Percentiles rank a stretch among this genome's conserved stretches.
Conservation (phyloP, 2,113 vertebrate genomes). For the Hippocampus comes region DNA sequence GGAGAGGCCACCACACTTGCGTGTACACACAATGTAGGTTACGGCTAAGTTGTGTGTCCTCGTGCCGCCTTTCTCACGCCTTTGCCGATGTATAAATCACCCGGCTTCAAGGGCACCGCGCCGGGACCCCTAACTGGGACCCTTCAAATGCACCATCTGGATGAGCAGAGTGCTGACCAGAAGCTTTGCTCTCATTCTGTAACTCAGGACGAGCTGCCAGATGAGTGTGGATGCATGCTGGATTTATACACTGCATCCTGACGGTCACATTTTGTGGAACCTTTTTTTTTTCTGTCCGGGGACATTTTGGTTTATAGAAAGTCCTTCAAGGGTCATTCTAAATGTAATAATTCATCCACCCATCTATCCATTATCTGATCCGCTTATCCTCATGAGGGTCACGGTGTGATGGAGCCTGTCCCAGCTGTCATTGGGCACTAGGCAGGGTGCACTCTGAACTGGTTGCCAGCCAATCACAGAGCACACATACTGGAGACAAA, state of each 20-base stretch:
- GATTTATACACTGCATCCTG: conserved; percentile 37
- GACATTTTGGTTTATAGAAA: background rate
- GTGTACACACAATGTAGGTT: conserved; percentile 20
- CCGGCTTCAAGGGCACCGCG: conserved; percentile 63
- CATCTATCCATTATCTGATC: too few relatives aligned
- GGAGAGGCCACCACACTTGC: background rate
- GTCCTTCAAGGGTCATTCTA: background rate
- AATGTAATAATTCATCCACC: background rate
- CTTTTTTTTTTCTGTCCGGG: background rate
- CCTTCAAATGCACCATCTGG: conserved; percentile 73
- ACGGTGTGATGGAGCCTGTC: too few relatives aligned
- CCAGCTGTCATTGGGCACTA: too few relatives aligned
- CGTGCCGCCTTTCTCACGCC: conserved; percentile 53
- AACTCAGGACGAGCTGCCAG: conserved; percentile 38
- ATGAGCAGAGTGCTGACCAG: conserved; percentile 69
- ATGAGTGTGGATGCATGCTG: conserved; percentile 14
- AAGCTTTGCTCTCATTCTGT: conserved; percentile 59
- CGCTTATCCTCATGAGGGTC: too few relatives aligned
- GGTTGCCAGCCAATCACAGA: too few relatives aligned
- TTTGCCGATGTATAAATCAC: conserved; percentile 70
- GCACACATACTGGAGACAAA: too few relatives aligned
- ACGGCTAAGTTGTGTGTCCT: conserved; percentile 28
- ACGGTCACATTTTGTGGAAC: conserved; percentile 7
- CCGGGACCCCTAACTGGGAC: conserved; percentile 70
- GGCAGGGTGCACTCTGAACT: too few relatives aligned